Evolutionary conservation across 2,797 vertebrate genomes (phyloP).

Genomic region (Leptoclinus maculatus): DNA sequence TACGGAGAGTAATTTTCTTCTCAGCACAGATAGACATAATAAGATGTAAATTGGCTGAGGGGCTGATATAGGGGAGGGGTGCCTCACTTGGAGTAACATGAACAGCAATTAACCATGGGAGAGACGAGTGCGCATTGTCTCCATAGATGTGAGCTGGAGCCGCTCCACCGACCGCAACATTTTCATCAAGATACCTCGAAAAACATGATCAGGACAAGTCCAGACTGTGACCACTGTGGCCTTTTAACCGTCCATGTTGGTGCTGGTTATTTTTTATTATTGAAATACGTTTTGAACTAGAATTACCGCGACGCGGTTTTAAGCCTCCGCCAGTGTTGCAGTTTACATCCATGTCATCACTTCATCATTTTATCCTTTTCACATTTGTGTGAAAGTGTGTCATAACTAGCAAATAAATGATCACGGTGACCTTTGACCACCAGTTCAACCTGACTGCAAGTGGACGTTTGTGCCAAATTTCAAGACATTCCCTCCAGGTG

Average conservation of each 20-base stretch:
- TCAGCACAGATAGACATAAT: conserved; percentile 79
- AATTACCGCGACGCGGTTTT: not conserved
- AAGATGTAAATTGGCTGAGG: conserved; percentile 84
- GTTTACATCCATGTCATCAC: not conserved
- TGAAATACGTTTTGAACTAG: not conserved
- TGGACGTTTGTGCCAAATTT: too few species aligned
- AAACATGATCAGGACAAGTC: conserved; percentile 18
- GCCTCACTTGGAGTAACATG: conserved; percentile 71
- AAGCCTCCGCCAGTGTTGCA: not conserved
- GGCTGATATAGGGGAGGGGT: conserved; percentile 69
- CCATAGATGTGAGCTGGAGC: conserved; percentile 55
- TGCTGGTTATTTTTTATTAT: not conserved
- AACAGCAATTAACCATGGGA: conserved; percentile 76
- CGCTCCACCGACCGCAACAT: conserved; percentile 49
- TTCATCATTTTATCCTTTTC: not conserved
- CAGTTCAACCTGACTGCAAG: too few species aligned
- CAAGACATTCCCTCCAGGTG: too few species aligned
- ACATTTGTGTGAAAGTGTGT: not conserved
- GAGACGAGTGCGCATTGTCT: conserved; percentile 66
- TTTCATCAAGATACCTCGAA: conserved; percentile 47
- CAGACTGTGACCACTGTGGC: conserved; percentile 7
- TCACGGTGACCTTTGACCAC: not conserved
- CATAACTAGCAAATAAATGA: not conserved
- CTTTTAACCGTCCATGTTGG: not conserved
- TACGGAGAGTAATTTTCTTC: conserved; percentile 76